Conservation (phyloP, 2,113 vertebrate species). For the Scatophagus argus region DNA sequence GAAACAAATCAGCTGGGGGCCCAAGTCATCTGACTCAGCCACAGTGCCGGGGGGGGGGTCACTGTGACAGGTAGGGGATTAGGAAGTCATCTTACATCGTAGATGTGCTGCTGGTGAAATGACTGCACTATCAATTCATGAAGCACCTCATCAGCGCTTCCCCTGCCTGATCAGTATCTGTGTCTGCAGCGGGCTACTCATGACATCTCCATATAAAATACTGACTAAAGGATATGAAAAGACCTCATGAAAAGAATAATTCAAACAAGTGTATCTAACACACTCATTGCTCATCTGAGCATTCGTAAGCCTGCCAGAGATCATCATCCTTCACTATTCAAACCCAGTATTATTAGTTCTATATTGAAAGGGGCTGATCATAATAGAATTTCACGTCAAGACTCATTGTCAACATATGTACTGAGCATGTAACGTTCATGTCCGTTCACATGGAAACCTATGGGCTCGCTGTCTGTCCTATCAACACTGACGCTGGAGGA, state of each 20-base stretch:
- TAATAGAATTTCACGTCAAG: conserved; percentile 33
- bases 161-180: conserved; percentile 18
- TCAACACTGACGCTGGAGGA: not conserved
- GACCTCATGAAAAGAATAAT: conserved; percentile 28
- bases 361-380: conserved; percentile 3
- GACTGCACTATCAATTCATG: conserved; percentile 25
- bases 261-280: conserved; percentile 22
- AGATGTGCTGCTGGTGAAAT: not conserved
- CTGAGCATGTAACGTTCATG: conserved; percentile 13
- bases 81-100: not conserved
- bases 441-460: conserved; percentile 36
- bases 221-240: not conserved
- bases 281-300: conserved; percentile 11
- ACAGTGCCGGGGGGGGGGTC: conserved; percentile 31
- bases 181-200: not conserved
- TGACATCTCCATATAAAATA: not conserved
- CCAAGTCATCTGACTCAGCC: not conserved
- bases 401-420: conserved; percentile 8
- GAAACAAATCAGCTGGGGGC: not conserved
- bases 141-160: conserved; percentile 10
- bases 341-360: conserved; percentile 13
- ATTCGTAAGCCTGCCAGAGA: conserved; percentile 35
- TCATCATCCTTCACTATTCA: conserved; percentile 36
- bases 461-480: not conserved
- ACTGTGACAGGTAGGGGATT: not conserved